phyloP scores from a whole-genome alignment of 2,888 invertebrate genomes.

The Tetanocera ferruginea region DNA sequence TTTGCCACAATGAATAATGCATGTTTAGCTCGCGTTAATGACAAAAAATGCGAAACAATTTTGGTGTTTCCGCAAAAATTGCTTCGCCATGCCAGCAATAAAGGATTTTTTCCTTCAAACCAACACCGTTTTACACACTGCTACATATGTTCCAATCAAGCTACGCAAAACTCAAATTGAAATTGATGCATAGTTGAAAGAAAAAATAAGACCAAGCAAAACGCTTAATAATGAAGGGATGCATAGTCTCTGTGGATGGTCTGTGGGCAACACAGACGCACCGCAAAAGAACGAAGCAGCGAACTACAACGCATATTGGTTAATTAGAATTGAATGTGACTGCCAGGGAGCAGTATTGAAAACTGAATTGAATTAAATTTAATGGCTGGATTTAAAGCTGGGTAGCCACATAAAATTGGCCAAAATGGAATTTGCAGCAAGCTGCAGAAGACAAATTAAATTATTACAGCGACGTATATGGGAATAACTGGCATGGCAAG shows the following conservation, averaged over 20 bases:
- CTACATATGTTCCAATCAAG: slow-evolving; percentile 1
- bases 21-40: too few species aligned
- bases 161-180: slow-evolving; percentile 3
- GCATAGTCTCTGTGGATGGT: not conserved
- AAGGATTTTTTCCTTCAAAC: not conserved
- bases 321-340: slow-evolving; percentile 29
- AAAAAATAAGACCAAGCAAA: not conserved
- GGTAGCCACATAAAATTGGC: not conserved
- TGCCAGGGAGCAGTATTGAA: not conserved
- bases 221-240: not conserved
- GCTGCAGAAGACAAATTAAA: slow-evolving; percentile 27
- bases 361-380: slow-evolving; percentile 30
- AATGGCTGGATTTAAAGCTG: slow-evolving; percentile 22
- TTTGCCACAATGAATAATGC: too few species aligned
- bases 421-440: not conserved
- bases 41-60: not conserved
- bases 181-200: not conserved
- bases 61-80: not conserved
- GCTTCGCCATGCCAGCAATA: not conserved
- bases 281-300: not conserved
- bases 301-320: not conserved
- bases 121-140: not conserved
- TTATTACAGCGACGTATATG: slow-evolving; percentile 35
- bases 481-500: not conserved
- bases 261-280: not conserved